phyloP scores from a whole-genome alignment of 2,113 vertebrate species.

The Sturnira hondurensis region DNA sequence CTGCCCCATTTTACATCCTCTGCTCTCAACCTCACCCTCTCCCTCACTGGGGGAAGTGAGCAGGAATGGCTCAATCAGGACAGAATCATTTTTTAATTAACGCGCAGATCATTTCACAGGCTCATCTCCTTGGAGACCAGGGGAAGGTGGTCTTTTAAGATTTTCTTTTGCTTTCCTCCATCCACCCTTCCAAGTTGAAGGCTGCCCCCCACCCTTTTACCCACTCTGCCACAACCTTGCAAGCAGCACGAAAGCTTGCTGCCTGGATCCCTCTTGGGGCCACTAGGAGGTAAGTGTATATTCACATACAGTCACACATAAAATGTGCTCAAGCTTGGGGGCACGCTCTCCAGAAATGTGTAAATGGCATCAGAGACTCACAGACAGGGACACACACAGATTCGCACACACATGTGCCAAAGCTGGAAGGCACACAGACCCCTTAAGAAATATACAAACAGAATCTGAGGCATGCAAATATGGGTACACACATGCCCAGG shows the following conservation, averaged over 20 bases:
- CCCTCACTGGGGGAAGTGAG: slow-evolving; percentile 71
- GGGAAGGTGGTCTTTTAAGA: slow-evolving; percentile 81
- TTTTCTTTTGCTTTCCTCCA: slow-evolving; percentile 75
- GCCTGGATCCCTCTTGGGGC: slow-evolving; percentile 73
- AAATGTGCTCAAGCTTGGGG: neutral
- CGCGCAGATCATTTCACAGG: slow-evolving; percentile 82
- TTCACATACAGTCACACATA: neutral
- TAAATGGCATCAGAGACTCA: neutral
- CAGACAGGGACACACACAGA: neutral
- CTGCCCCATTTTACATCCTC: slow-evolving; percentile 31
- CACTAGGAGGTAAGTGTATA: slow-evolving; percentile 13
- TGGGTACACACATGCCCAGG: neutral
- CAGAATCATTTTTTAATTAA: slow-evolving; percentile 87
- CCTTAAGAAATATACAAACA: neutral
- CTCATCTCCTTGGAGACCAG: slow-evolving; percentile 86
- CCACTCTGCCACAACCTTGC: slow-evolving; percentile 72
- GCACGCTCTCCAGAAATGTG: neutral
- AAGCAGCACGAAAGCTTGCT: slow-evolving; percentile 75
- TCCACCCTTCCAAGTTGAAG: slow-evolving; percentile 40
- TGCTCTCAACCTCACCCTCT: slow-evolving; percentile 59
- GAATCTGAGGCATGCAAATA: neutral
- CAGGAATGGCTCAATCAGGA: slow-evolving; percentile 84
- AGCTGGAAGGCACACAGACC: neutral
- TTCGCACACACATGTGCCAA: neutral
- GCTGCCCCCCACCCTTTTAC: slow-evolving; percentile 51